These are phyloP conservation scores for Echinometra lucunter DNA, from an alignment of 53 echinoderm and acorn worm genomes.

Conservation along the genomic window DNA sequence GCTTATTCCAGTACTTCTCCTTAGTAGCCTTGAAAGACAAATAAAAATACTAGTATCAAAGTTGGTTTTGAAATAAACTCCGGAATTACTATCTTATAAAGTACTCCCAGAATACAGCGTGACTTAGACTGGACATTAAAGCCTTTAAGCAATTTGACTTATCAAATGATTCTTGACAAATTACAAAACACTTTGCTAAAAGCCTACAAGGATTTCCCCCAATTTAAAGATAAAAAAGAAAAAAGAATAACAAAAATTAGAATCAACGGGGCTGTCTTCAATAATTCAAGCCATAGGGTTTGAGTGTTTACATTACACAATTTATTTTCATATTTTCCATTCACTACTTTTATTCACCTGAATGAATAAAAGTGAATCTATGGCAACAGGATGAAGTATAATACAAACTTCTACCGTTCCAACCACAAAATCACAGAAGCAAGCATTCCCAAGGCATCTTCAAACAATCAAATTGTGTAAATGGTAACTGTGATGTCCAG, in stretches of 20 bases:
- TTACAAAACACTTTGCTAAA: no score
- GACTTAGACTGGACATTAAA: background rate
- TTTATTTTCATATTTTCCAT: background rate
- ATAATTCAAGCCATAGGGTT: background rate
- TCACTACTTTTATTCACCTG: background rate
- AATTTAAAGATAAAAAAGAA: no score
- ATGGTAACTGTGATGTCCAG: conserved; percentile 73
- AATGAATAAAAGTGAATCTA: background rate
- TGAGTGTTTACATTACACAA: background rate
- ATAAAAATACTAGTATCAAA: no score
- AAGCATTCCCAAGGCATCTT: background rate
- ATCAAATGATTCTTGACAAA: no score
- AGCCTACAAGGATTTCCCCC: no score
- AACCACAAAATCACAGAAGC: background rate
- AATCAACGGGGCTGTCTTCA: no score
- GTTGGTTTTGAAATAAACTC: no score
- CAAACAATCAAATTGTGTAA: conserved; percentile 68
- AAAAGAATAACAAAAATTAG: no score
- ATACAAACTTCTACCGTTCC: background rate
- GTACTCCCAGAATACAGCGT: background rate
- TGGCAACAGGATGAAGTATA: background rate
- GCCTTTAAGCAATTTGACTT: background rate
- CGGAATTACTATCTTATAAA: background rate
- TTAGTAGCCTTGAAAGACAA: background rate
- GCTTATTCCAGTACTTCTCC: background rate